phyloP scores from a whole-genome alignment of 2,113 vertebrate species.

The Salvelinus fontinalis region DNA sequence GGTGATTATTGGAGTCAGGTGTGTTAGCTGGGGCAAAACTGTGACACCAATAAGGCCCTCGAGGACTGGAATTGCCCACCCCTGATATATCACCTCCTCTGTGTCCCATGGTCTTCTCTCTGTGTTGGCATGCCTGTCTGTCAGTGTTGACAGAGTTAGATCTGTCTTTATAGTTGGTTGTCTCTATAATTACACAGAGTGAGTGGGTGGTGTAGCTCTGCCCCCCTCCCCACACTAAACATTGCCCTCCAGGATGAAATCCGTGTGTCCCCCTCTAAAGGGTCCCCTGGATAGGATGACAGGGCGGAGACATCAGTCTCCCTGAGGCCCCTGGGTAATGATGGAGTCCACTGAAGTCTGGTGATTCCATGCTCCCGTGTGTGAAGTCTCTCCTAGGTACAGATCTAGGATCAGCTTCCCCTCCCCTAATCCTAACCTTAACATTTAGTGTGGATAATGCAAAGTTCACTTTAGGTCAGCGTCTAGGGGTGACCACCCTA shows the following conservation, averaged over 20 bases:
- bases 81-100: too few relatives aligned
- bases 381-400: too few relatives aligned
- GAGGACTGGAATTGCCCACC: too few relatives aligned
- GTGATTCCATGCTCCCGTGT: conserved; percentile 34
- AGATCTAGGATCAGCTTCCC: too few relatives aligned
- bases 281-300: conserved; percentile 37
- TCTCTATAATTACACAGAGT: conserved; percentile 23
- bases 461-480: too few relatives aligned
- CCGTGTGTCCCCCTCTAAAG: neutral
- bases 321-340: conserved; percentile 2
- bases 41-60: too few relatives aligned
- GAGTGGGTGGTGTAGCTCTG: conserved; percentile 16
- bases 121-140: neutral
- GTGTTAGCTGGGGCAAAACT: too few relatives aligned
- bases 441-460: too few relatives aligned
- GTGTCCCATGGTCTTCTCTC: neutral
- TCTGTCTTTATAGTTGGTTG: neutral
- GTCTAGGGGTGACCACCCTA: too few relatives aligned
- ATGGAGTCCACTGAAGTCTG: neutral
- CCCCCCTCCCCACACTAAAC: neutral
- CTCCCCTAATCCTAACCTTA: too few relatives aligned
- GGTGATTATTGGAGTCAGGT: too few relatives aligned
- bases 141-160: conserved; percentile 9
- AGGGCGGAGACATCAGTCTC: conserved; percentile 23
- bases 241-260: neutral